Conservation (phyloP, 2,113 vertebrate genomes). For the Crotalus horridus region DNA sequence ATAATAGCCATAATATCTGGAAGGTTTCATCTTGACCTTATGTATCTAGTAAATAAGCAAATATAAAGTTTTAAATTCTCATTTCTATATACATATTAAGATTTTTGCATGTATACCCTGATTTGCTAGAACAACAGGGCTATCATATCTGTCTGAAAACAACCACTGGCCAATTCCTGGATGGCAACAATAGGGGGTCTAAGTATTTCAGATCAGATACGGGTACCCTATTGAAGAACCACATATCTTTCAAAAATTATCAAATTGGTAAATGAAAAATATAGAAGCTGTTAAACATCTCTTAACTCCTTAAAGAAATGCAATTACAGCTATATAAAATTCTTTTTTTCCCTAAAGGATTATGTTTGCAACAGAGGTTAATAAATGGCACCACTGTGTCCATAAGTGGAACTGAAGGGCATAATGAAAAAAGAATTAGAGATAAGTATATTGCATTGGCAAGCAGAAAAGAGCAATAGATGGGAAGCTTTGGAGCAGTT, state of each 20-base stretch:
- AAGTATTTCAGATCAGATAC: not conserved
- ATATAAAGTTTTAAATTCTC: not conserved
- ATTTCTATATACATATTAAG: not conserved
- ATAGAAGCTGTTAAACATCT: not conserved
- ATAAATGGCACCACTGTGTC: not conserved
- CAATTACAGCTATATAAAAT: not conserved
- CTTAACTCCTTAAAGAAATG: not conserved
- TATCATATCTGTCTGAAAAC: not conserved
- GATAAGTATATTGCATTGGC: not conserved
- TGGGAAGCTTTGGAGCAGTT: not conserved
- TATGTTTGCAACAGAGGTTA: not conserved
- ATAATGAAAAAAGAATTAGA: not conserved
- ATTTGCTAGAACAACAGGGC: not conserved
- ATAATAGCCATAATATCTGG: constrained; percentile 9
- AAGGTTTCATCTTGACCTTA: not conserved
- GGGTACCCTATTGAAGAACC: not conserved
- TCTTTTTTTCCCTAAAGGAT: not conserved
- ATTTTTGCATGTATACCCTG: not conserved
- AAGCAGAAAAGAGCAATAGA: not conserved
- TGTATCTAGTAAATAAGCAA: not conserved
- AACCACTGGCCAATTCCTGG: not conserved
- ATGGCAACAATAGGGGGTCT: not conserved
- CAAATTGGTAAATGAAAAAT: not conserved
- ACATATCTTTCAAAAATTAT: not conserved
- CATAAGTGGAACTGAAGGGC: not conserved